These are phyloP conservation scores for Puma concolor DNA, from an alignment of 2,113 vertebrate genomes.

Conservation along the genomic window DNA sequence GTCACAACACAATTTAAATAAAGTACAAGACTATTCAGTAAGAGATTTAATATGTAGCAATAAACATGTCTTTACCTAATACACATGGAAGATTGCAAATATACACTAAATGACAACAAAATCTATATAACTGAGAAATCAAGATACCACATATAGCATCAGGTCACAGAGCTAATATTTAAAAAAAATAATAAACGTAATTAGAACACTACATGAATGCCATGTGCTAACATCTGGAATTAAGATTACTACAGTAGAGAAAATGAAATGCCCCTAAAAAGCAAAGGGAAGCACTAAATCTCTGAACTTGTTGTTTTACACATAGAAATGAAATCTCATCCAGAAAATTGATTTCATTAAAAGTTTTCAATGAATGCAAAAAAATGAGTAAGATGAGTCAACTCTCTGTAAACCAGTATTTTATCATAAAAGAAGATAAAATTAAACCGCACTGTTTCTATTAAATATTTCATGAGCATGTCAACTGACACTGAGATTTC, in stretches of 20 bases:
- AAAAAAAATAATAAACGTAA: neutral
- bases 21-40: neutral
- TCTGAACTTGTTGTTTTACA: neutral
- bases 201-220: neutral
- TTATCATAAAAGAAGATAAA: slow-evolving; percentile 40
- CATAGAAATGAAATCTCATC: neutral
- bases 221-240: neutral
- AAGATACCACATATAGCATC: neutral
- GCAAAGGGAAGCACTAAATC: neutral
- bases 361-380: neutral
- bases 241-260: neutral
- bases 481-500: neutral
- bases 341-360: neutral
- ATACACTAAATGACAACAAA: slow-evolving; percentile 40
- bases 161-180: neutral
- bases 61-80: slow-evolving; percentile 17
- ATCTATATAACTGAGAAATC: neutral
- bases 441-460: neutral
- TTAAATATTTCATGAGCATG: neutral
- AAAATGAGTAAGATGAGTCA: neutral
- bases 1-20: neutral
- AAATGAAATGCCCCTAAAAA: neutral
- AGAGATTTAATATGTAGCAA: neutral
- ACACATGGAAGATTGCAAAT: neutral
- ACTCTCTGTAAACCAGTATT: neutral